These are phyloP conservation scores for Petrocephalus sullivani DNA, from an alignment of 2,797 vertebrate genomes.

Conservation along the genomic window DNA sequence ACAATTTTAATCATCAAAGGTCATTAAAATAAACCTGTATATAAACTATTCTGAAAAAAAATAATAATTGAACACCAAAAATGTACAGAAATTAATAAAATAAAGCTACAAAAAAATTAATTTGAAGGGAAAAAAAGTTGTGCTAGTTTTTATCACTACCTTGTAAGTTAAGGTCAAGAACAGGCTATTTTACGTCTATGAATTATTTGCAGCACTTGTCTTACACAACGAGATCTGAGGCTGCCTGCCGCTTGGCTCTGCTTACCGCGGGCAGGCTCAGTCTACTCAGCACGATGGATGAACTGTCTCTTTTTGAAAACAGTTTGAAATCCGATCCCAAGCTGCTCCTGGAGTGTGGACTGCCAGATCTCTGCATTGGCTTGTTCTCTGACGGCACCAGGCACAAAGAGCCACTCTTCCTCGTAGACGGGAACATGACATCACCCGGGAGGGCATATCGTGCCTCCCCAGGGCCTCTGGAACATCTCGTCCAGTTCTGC, in stretches of 20 bases:
- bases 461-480: slow-evolving; percentile 53
- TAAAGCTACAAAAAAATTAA: neutral
- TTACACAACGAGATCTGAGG: slow-evolving; percentile 31
- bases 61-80: neutral
- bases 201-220: neutral
- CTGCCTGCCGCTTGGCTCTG: slow-evolving; percentile 44
- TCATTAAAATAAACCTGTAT: neutral
- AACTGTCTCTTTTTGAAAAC: slow-evolving; percentile 54
- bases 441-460: slow-evolving; percentile 60
- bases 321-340: slow-evolving; percentile 68
- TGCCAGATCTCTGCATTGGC: slow-evolving; percentile 65
- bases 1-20: neutral
- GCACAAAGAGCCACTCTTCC: slow-evolving; percentile 74
- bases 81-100: neutral
- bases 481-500: slow-evolving; percentile 45
- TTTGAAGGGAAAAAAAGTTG: neutral
- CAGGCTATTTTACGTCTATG: neutral
- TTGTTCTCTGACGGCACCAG: slow-evolving; percentile 70
- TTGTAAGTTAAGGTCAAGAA: neutral
- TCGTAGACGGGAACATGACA: slow-evolving; percentile 50
- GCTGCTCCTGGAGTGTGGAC: slow-evolving; percentile 57
- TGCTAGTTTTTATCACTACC: neutral
- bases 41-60: neutral
- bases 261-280: slow-evolving; percentile 84
- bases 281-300: slow-evolving; percentile 60